Base-by-base conservation (phyloP, 1,140 invertebrate species). In the Oedothorax gibbosus region DNA sequence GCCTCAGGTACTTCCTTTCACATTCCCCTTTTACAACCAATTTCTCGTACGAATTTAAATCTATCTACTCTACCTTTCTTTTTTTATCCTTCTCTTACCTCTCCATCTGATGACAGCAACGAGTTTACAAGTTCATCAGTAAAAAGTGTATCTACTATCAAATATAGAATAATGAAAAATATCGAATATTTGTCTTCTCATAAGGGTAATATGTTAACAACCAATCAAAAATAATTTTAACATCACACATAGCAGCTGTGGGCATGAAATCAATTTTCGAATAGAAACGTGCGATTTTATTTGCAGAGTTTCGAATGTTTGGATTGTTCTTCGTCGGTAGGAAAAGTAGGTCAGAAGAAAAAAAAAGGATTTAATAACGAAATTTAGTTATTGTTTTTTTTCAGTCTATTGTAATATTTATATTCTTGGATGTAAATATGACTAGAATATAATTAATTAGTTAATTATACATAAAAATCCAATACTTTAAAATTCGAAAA, bases 81-180 rank as follows among this genome's bases (percentile, higher is more conserved):
- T 57, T 49, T n/a, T 1, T 68, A 20, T 35, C n/a, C 18, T 53
- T 60, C 57, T 60, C 54, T 71, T 71, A 69, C 54, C 72, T 75
- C 81, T 66, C 62, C 68, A 64, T 75, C 81, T 76, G 81, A 84
- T 84, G 81, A 84, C 81, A 75, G 81, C 80, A 82, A 82, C 69
- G 57, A 64, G 54, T 82, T 35, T 73, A 82, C 80, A 82, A 82
- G 71, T 84, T 84, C 72, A 56, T 84, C 71, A 73, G 81, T 84
- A 84, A 75, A 84, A 84, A 84, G 81, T 84, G 81, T 84, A 84
- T 84, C 81, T 84, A 84, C 81, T 84, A 84, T 84, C 81, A 84
- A 84, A 84, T 84, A 84, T 84, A 84, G 69, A 84, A 84, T 76
- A 84, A 84, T 84, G 72, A 84, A 84, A 84, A 84, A 84, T 84